phyloP scores from a whole-genome alignment of 2,888 invertebrate species.

The Pyrocoelia pectoralis region DNA sequence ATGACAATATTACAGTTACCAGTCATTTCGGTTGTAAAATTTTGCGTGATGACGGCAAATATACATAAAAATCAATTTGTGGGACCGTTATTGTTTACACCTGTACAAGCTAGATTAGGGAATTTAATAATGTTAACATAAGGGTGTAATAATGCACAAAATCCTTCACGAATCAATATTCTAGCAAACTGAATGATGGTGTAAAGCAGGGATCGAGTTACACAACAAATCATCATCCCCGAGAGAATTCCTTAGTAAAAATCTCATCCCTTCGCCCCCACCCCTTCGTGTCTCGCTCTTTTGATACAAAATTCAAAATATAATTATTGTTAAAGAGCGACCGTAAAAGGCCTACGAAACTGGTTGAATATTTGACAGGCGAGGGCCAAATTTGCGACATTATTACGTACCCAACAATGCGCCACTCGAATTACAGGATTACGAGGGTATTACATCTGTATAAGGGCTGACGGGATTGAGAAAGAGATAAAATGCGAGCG shows the following conservation, averaged over 20 bases:
- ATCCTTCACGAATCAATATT: constrained; percentile 18
- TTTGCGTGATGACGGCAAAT: too few species aligned
- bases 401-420: constrained; percentile 54
- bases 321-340: constrained; percentile 3
- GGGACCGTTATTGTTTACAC: too few species aligned
- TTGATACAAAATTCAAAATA: too few species aligned
- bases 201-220: constrained; percentile 35
- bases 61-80: too few species aligned
- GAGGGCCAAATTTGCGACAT: constrained; percentile 51
- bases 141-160: too few species aligned
- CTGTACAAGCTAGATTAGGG: too few species aligned
- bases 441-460: constrained; percentile 42
- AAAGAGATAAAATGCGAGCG: constrained; percentile 13
- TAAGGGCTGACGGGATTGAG: not conserved
- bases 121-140: too few species aligned
- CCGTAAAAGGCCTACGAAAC: constrained; percentile 51
- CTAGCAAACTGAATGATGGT: constrained; percentile 11
- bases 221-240: constrained; percentile 39
- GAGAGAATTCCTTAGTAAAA: constrained; percentile 17
- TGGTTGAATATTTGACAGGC: constrained; percentile 39
- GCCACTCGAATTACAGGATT: constrained; percentile 55
- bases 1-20: too few species aligned
- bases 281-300: too few species aligned
- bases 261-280: not conserved
- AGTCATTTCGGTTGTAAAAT: too few species aligned